A percentile compares a stretch with the other conserved stretches of the same genome.
These are phyloP conservation scores for Collichthys lucidus DNA, from an alignment of 2,113 vertebrate species.

Conservation along the genomic window DNA sequence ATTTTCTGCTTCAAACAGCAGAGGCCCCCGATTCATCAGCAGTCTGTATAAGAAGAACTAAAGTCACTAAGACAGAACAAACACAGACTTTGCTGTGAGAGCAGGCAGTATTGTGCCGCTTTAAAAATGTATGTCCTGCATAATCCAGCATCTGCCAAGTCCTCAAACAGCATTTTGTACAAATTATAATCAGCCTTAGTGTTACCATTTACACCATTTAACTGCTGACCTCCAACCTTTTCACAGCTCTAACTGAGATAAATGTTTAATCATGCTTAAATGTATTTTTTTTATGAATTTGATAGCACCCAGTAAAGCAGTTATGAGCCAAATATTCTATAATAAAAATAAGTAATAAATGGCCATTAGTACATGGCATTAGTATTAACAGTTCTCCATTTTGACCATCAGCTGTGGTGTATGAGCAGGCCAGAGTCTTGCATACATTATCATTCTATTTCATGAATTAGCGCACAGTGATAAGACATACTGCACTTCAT, in stretches of 20 bases:
- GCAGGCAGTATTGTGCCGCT: neutral
- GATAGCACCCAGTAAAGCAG: neutral
- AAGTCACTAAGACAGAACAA: constrained; percentile 8
- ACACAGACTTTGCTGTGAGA: neutral
- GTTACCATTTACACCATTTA: neutral
- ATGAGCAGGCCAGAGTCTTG: neutral
- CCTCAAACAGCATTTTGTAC: neutral
- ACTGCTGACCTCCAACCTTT: constrained; percentile 5
- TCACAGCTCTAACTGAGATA: neutral
- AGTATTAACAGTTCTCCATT: neutral
- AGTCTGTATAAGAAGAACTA: neutral
- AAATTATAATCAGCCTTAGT: neutral
- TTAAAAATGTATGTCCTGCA: neutral
- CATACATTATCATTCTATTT: neutral
- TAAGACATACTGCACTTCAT: neutral
- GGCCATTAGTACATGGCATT: neutral
- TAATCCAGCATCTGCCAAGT: constrained; percentile 18
- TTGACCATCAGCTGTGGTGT: neutral
- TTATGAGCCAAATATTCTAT: neutral
- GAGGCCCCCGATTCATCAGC: constrained; percentile 10
- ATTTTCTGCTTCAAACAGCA: neutral
- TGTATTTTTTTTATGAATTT: neutral
- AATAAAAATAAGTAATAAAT: neutral
- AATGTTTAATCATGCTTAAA: neutral
- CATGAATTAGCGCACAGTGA: neutral